Evolutionary conservation across 2,113 vertebrate genomes (phyloP).

Genomic region (Ceuthmochares aereus): DNA sequence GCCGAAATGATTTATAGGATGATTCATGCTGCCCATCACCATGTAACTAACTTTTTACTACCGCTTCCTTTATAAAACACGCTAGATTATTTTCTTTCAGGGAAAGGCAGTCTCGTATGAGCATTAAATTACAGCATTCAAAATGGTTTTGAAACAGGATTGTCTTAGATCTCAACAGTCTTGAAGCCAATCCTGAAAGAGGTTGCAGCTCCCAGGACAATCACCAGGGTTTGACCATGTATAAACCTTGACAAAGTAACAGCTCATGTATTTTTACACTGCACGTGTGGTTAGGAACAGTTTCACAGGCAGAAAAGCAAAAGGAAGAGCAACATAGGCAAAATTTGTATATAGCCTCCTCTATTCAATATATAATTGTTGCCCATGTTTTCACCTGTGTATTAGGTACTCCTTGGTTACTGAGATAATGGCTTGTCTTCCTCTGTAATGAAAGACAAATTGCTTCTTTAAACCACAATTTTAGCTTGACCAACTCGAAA

Average conservation of each 20-base stretch:
- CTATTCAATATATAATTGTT: background rate
- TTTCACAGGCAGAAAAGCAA: background rate
- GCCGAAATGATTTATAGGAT: background rate
- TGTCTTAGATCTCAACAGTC: background rate
- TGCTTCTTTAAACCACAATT: background rate
- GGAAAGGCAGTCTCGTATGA: background rate
- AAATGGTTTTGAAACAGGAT: background rate
- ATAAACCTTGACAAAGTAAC: background rate
- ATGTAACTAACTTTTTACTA: background rate
- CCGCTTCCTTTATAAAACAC: background rate
- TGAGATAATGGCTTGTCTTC: background rate
- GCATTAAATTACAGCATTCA: background rate
- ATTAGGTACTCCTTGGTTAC: background rate
- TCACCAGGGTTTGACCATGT: rapidly evolving
- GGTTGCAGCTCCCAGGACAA: background rate
- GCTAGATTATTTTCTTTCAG: background rate
- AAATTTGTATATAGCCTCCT: background rate
- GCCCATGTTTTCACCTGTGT: background rate
- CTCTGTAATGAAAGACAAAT: background rate
- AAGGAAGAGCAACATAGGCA: background rate
- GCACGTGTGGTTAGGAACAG: background rate
- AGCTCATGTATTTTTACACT: background rate
- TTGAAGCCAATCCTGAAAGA: background rate
- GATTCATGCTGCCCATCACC: background rate
- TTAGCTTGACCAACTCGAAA: slow-evolving; percentile 24